phyloP scores from a whole-genome alignment of 2,113 vertebrate species.

The Ammodytes dubius region DNA sequence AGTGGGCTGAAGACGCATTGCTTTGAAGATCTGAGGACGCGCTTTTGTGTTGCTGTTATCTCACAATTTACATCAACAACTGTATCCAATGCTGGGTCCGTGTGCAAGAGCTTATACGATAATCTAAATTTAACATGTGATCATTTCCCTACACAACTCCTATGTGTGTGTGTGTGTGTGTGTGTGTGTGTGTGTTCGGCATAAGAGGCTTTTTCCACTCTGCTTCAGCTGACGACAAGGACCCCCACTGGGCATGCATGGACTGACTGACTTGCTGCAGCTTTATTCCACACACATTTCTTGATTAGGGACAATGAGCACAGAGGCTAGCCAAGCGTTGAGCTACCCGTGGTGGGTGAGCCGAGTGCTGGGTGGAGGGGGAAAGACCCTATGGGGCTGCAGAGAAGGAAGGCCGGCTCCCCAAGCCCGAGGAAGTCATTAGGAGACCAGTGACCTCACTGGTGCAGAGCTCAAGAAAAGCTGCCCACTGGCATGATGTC shows the following conservation, averaged over 20 bases:
- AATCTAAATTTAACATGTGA: conserved; percentile 47
- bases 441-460: conserved; percentile 81
- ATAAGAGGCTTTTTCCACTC: conserved; percentile 72
- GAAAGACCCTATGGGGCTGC: conserved; percentile 55
- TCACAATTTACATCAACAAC: conserved; percentile 40
- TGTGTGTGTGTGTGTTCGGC: conserved; percentile 40
- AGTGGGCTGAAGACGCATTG: conserved; percentile 33
- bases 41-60: conserved; percentile 32
- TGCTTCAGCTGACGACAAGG: conserved; percentile 77
- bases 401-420: conserved; percentile 53
- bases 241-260: conserved; percentile 82
- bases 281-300: conserved; percentile 80
- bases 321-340: conserved; percentile 77
- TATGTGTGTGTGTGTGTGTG: conserved; percentile 29
- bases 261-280: conserved; percentile 79
- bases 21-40: conserved; percentile 61
- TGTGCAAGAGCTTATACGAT: conserved; percentile 33
- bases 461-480: conserved; percentile 71
- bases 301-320: conserved; percentile 83
- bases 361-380: conserved; percentile 30
- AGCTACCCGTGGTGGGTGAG: conserved; percentile 63
- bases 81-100: conserved; percentile 29
- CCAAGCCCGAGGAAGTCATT: conserved; percentile 83
- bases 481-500: conserved; percentile 81
- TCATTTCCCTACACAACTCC: conserved; percentile 33